Base-by-base conservation (phyloP, 2,797 vertebrate species). In the Atherinosoma microstoma region DNA sequence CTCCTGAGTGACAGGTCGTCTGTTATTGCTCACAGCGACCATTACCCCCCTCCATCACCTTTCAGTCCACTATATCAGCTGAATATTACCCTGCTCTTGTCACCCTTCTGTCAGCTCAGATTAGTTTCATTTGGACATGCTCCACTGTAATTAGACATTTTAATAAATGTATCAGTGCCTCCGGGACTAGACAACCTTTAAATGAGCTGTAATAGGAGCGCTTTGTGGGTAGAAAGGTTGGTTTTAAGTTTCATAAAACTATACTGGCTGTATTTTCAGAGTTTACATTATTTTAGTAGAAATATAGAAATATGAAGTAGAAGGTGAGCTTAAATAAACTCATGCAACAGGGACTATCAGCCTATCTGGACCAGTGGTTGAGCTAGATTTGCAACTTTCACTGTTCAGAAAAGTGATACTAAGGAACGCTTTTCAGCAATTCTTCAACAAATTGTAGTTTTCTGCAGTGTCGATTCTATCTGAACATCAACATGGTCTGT, bases 81-180 rank as follows among this genome's bases (percentile, higher is more conserved):
- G 16, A 66, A 70, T 66, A 68, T 68, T 49, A 49, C 10, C 24
- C 38, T 61, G 58, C 12, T 1, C 57, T 65, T 70, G 35, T 59
- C 40, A 45, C 58, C 64, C 42, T 6, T 56, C 68, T 75, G 76
- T 79, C 74, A 63, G 30, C 68, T 69, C 65, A 54, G 68, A 60
- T 69, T 47, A 66, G 70, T 84, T 79, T 81, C 1, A 47, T 66
- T 85, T 87, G 86, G 85, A 86, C 16, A 6, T 1, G 49, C 6
- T 78, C 76, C 72, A 75, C 65, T 78, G 70, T 68, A 66, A 83
- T 82, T 82, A 76, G 32, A 49, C 34, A 9, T 35, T 1, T 9
- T 6, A 2, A 1, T 6, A 35, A 35, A 35, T 35, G 34, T 35
- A 35, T 35, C 34, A 35, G 34, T 84, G 59, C 78, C 64, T 81